Conservation (phyloP, 2,888 invertebrate species). For the Lasiommata megera region DNA sequence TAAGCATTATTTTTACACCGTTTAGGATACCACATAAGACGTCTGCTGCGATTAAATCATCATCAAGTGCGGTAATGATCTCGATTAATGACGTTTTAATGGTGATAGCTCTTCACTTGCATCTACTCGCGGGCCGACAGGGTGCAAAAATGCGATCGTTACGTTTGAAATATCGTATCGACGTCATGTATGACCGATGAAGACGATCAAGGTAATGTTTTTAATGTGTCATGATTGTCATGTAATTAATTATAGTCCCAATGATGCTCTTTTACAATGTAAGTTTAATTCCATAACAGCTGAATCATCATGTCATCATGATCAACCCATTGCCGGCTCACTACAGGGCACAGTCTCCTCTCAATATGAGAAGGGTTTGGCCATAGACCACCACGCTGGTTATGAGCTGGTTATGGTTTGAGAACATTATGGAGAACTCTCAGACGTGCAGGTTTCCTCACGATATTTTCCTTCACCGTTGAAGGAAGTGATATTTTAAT, state of each 20-base stretch:
- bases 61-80: constrained; percentile 46
- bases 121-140: constrained; percentile 19
- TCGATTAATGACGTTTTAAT: constrained; percentile 41
- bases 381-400: no score
- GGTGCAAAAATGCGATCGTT: constrained; percentile 24
- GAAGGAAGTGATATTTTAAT: no score
- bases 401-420: no score
- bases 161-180: constrained; percentile 29
- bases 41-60: constrained; percentile 45
- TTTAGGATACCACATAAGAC: constrained; percentile 5
- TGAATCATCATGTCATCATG: no score
- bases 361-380: no score
- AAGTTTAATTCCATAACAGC: no score
- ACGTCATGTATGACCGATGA: constrained; percentile 8
- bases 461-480: no score
- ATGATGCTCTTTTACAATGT: not conserved
- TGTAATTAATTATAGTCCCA: constrained; percentile 5
- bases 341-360: no score
- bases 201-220: not conserved
- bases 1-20: constrained; percentile 4
- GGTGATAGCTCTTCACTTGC: constrained; percentile 28
- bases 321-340: no score
- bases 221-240: constrained; percentile 10
- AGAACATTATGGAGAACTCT: no score
- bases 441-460: no score